phyloP scores from a whole-genome alignment of 2,888 invertebrate species.

The Nomada hirtipes region DNA sequence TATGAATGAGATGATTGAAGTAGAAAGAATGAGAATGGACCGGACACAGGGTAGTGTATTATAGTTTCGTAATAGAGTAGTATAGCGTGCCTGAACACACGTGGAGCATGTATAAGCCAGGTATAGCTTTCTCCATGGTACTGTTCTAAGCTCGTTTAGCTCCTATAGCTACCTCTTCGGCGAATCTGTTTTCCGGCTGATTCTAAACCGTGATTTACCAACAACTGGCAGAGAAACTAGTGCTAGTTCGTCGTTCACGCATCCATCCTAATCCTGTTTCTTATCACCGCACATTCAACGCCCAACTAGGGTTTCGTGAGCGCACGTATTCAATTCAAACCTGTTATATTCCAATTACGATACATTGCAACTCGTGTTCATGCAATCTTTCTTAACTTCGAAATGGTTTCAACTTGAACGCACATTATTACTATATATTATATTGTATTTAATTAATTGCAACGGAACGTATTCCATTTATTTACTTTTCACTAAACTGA shows the following conservation, averaged over 20 bases:
- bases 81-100: neutral
- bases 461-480: too few species aligned
- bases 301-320: neutral
- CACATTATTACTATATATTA: too few species aligned
- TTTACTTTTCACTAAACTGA: too few species aligned
- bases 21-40: conserved; percentile 3
- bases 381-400: neutral
- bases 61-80: neutral
- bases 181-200: conserved; percentile 85
- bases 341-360: neutral
- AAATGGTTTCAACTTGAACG: neutral
- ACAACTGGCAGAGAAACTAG: conserved; percentile 85
- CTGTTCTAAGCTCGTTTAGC: conserved; percentile 83
- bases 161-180: conserved; percentile 80
- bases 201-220: conserved; percentile 89
- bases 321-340: neutral
- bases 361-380: too few species aligned
- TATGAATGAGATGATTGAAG: conserved; percentile 13
- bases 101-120: conserved; percentile 32
- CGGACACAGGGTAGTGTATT: neutral
- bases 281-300: conserved; percentile 65
- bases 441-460: too few species aligned
- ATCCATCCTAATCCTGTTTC: conserved; percentile 72
- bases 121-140: conserved; percentile 77
- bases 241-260: conserved; percentile 64